Evolutionary conservation across 2,888 invertebrate genomes (phyloP), one percentile per base, ranked within the genome.

Genomic region (Noctua comes): DNA sequence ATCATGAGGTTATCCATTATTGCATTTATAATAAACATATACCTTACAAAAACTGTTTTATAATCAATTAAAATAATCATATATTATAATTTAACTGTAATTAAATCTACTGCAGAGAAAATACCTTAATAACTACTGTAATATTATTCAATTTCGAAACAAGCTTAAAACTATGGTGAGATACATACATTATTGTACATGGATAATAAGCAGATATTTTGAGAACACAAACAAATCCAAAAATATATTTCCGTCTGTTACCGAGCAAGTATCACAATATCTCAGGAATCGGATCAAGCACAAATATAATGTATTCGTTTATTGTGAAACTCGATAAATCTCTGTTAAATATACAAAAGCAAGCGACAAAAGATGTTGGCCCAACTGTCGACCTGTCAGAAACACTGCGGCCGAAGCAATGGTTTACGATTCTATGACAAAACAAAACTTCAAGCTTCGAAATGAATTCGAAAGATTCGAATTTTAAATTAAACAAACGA

Each of bases 351-450:
- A 73, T 68, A 79, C 86, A 80, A 86, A 84, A 84, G 76, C 70
- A 43, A 73, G 66, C 48, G 43, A 85, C 85, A 84, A 85, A 84
- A 84, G 87, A 77, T 73, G 73, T 79, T 64, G 48, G 51, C 51
- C 62, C 43, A 57, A 72, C 65, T 79, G 82, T 75, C 68, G 40
- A 76, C 75, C 82, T 87, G 87, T 84, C 87, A 88, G 54, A 59
- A 86, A 78, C 87, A 86, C 40, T 77, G 76, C 76, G 78, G 73
- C 66, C 80, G 73, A 82, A 78, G 79, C 79, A 64, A 73, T 84
- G 78, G 62, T 86, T 86, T 78, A 80, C 51, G 73, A 51, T 62
- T 83, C 76, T 54, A 76, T 43, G 59, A 65, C 74, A 73, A 68
- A 84, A 86, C 82, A 79, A 79, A 84, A 78, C 68, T 62, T 36